Base-by-base conservation (phyloP, 2,797 vertebrate genomes). In the Periophthalmus magnuspinnatus region DNA sequence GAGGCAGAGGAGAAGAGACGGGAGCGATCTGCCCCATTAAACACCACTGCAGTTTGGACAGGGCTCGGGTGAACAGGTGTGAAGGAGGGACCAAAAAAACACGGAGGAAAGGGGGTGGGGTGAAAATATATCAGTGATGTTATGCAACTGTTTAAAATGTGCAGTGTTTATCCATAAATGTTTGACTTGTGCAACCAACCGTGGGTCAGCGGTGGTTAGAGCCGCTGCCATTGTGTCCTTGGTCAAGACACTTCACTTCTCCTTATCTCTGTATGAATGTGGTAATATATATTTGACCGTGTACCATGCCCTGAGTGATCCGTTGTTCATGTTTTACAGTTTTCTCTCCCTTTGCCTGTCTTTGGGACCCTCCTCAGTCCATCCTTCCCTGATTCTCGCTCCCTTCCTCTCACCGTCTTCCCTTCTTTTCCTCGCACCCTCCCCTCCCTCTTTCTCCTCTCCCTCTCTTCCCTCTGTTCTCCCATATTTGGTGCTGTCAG, bases 11-110 rank as follows among this genome's bases (percentile, higher is more conserved):
- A 41, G 36, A 91, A 32, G 32, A 58, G 28, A 58, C 14, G 76
- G 83, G 65, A 89, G 89, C 84, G 90, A 81, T 85, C 89, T 87
- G 93, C 93, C 91, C 92, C 94, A 94, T 94, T 96, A 94, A 95
- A 89, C 91, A 89, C 82, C 80, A 3, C 28, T 28, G 28, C 28
- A 88, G 74, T 88, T 89, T 75, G 69, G 71, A 79, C 24, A 50
- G 41, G 82, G 85, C 89, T 89, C 88, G 82, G 85, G 90, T 90
- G 88, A 92, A 92, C 90, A 89, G 86, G 84, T 89, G 80, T 68
- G 65, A 60, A 36, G 0, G 38, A 65, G 72, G 33, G 16, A 63
- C 57, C 47, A 61, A 5, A 5, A 61, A 5, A 5, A 63, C 19
- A 38, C 38, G 4, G 24, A 13, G 61, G 14, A 5, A n/a, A n/a